Conservation (phyloP, 2,888 invertebrate genomes). For the Brachyopa scutellaris region DNA sequence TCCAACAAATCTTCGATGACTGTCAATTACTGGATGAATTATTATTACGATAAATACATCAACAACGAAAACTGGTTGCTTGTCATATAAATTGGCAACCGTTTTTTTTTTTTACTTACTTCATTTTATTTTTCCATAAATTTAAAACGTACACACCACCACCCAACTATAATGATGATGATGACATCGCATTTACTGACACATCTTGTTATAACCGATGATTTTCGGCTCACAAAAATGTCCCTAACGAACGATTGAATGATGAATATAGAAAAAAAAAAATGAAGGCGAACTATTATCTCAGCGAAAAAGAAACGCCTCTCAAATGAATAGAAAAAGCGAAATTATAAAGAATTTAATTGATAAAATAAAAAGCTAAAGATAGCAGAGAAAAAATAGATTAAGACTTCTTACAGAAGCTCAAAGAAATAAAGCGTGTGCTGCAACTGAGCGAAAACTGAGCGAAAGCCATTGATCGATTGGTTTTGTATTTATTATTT, state of each 20-base stretch:
- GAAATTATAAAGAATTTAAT: slow-evolving; percentile 18
- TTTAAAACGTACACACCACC: slow-evolving; percentile 4
- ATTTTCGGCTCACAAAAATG: slow-evolving; percentile 81
- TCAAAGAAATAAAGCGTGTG: not conserved
- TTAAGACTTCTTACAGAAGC: not conserved
- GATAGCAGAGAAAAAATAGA: slow-evolving; percentile 37
- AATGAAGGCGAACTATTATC: slow-evolving; percentile 22
- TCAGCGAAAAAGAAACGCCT: slow-evolving; percentile 20
- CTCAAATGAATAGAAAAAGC: slow-evolving; percentile 30
- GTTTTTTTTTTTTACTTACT: not conserved
- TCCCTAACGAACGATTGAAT: slow-evolving; percentile 79
- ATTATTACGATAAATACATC: slow-evolving; percentile 9
- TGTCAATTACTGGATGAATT: slow-evolving; percentile 34
- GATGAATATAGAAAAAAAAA: slow-evolving; percentile 44
- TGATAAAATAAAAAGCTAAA: slow-evolving; percentile 60
- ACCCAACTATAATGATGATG: slow-evolving; percentile 77
- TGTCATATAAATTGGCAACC: slow-evolving; percentile 26
- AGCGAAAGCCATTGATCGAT: slow-evolving; percentile 46
- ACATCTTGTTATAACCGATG: slow-evolving; percentile 81
- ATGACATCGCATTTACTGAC: slow-evolving; percentile 81
- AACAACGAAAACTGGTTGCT: slow-evolving; percentile 16
- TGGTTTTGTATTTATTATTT: slow-evolving; percentile 3
- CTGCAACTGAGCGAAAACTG: slow-evolving; percentile 35
- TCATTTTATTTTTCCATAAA: slow-evolving; percentile 1
- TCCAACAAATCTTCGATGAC: slow-evolving; percentile 38